phyloP scores from a whole-genome alignment of 2,888 invertebrate species.

The Hybos culiciformis region DNA sequence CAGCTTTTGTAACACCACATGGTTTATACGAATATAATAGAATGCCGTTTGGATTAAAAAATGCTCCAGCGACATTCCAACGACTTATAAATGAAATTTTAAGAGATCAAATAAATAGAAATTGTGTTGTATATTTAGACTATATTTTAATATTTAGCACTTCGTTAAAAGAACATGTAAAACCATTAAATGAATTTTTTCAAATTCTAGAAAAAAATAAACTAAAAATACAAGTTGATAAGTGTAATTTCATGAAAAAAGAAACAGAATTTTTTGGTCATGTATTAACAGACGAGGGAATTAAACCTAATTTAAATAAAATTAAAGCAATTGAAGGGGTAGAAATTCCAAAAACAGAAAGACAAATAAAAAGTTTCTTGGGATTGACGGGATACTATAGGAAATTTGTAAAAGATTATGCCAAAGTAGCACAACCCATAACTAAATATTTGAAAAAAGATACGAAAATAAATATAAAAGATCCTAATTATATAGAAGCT shows the following conservation, averaged over 20 bases:
- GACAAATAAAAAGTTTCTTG: conserved; percentile 7
- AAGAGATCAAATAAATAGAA: conserved; percentile 4
- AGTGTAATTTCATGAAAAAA: conserved; percentile 4
- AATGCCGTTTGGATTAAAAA: conserved; percentile 12
- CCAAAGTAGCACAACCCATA: conserved; percentile 12
- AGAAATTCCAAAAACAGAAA: not conserved
- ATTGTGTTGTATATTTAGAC: conserved; percentile 5
- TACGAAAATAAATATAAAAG: conserved; percentile 9
- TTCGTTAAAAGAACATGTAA: conserved; percentile 1
- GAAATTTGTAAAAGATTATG: conserved; percentile 10
- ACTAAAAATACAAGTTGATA: conserved; percentile 2
- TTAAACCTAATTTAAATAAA: conserved; percentile 6
- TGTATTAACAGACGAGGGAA: not conserved
- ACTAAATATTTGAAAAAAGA: conserved; percentile 13
- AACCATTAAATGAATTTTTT: conserved; percentile 1
- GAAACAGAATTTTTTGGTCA: conserved; percentile 8
- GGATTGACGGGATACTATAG: conserved; percentile 9
- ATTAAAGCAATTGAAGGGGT: conserved; percentile 2
- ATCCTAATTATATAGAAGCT: conserved; percentile 11
- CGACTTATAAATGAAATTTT: too few species aligned
- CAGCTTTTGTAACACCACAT: conserved; percentile 12
- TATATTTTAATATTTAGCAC: conserved; percentile 3
- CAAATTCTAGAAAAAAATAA: not conserved
- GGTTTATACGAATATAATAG: conserved; percentile 11
- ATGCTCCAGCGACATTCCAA: conserved; percentile 10